A percentile compares a stretch with the other conserved stretches of the same genome.
Evolutionary conservation across 23 tunicate species (phyloP).

Genomic region (Trididemnum nubilum): DNA sequence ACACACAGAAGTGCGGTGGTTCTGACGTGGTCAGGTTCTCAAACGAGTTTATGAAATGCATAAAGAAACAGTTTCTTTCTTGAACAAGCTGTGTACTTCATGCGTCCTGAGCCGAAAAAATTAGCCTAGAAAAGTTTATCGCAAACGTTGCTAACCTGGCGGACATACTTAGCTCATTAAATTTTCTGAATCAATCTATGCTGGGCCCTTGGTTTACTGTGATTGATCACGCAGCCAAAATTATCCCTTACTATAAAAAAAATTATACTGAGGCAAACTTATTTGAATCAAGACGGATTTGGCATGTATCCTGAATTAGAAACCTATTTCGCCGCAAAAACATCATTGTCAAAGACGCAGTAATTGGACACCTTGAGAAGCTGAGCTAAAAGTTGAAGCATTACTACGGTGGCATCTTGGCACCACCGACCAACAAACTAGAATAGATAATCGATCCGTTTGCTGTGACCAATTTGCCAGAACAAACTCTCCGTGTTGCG

Average conservation of each 20-base stretch:
- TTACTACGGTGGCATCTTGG: constrained; percentile 14
- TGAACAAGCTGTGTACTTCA: constrained; percentile 43
- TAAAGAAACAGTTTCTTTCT: constrained; percentile 45
- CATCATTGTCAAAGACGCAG: neutral
- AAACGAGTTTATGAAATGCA: constrained; percentile 56
- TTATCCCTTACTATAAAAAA: constrained; percentile 37
- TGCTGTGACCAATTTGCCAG: constrained; percentile 30
- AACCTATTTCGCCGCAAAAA: constrained; percentile 14
- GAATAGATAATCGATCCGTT: constrained; percentile 54
- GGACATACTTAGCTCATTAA: constrained; percentile 47
- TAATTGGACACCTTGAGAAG: constrained; percentile 31
- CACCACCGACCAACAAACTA: constrained; percentile 24
- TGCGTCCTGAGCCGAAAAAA: constrained; percentile 46
- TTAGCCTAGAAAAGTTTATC: constrained; percentile 40
- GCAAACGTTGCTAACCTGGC: constrained; percentile 57
- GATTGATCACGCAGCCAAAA: constrained; percentile 51
- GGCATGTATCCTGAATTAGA: constrained; percentile 32
- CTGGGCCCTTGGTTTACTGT: constrained; percentile 52
- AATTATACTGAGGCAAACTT: constrained; percentile 36
- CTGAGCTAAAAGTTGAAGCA: constrained; percentile 16
- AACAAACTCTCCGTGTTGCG: constrained; percentile 48
- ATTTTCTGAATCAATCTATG: constrained; percentile 52
- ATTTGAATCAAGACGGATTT: constrained; percentile 15
- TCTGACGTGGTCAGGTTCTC: constrained; percentile 46
- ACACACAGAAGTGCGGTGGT: constrained; percentile 48